Percentiles rank a stretch among this genome's conserved stretches.
phyloP scores from a whole-genome alignment of 2,888 invertebrate species.

The Serrognathus titanus region DNA sequence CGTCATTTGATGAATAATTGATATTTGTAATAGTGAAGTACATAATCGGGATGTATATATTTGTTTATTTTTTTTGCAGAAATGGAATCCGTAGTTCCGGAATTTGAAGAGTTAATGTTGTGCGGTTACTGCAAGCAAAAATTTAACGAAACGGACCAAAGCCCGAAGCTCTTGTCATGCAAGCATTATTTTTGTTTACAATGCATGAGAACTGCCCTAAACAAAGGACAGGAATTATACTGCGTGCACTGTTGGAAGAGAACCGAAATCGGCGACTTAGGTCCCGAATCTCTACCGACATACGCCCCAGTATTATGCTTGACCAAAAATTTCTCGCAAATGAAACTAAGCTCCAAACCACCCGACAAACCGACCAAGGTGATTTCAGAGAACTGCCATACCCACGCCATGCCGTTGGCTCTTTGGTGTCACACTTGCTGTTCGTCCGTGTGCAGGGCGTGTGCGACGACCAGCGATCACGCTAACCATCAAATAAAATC shows the following conservation, averaged over 20 bases:
- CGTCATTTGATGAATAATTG: not conserved
- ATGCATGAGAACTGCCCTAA: conserved; percentile 66
- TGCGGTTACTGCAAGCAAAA: conserved; percentile 74
- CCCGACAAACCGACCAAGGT: conserved; percentile 47
- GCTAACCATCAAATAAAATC: conserved; percentile 66
- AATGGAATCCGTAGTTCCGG: conserved; percentile 63
- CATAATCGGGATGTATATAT: not conserved
- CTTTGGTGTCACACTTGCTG: conserved; percentile 70
- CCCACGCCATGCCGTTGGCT: conserved; percentile 69
- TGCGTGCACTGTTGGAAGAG: conserved; percentile 74
- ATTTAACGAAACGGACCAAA: conserved; percentile 69
- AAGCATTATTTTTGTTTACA: conserved; percentile 75
- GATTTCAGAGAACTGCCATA: conserved; percentile 62
- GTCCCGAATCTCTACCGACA: conserved; percentile 66
- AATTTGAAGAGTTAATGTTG: conserved; percentile 70
- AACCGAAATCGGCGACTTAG: conserved; percentile 64
- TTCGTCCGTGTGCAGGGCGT: conserved; percentile 62
- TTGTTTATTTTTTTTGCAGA: conserved; percentile 34
- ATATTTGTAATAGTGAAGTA: not conserved
- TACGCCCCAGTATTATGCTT: conserved; percentile 65
- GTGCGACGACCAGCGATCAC: conserved; percentile 64
- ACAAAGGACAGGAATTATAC: conserved; percentile 65
- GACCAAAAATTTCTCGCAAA: conserved; percentile 60
- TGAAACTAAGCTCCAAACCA: conserved; percentile 53
- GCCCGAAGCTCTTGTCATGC: conserved; percentile 71